A percentile compares a stretch with the other conserved stretches of the same genome.
These are phyloP conservation scores for Semnopithecus entellus DNA, from an alignment of 2,113 vertebrate genomes.

Conservation along the genomic window DNA sequence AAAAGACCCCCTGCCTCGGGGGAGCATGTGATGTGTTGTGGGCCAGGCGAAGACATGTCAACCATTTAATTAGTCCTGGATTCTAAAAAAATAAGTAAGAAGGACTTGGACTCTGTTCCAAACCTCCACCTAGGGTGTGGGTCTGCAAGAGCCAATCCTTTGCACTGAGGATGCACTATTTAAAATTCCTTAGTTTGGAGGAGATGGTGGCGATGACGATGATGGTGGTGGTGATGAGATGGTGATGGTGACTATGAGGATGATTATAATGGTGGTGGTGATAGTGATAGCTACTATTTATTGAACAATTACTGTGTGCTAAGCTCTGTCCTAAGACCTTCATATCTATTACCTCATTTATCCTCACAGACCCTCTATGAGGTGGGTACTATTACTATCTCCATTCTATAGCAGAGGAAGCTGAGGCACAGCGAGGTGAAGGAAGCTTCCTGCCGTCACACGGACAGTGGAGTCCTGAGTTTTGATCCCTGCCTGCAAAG, in stretches of 20 bases:
- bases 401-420: not conserved
- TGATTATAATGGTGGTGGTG: not conserved
- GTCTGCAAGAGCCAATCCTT: accelerated
- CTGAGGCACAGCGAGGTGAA: not conserved
- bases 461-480: not conserved
- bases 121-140: accelerated
- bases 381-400: too few relatives aligned
- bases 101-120: too few relatives aligned
- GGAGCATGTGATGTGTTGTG: accelerated
- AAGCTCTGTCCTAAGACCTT: not conserved
- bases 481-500: accelerated
- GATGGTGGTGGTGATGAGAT: not conserved
- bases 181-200: too few relatives aligned
- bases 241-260: too few relatives aligned
- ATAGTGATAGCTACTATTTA: not conserved
- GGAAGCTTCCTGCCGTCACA: not conserved
- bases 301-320: not conserved
- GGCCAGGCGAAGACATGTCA: not conserved
- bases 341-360: not conserved
- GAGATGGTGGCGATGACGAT: accelerated
- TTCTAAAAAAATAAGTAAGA: not conserved
- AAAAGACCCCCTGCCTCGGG: accelerated
- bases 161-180: not conserved
- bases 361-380: not conserved
- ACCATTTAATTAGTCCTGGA: not conserved